Evolutionary conservation across 2,113 vertebrate species (phyloP).

Genomic region (Gallinago media): DNA sequence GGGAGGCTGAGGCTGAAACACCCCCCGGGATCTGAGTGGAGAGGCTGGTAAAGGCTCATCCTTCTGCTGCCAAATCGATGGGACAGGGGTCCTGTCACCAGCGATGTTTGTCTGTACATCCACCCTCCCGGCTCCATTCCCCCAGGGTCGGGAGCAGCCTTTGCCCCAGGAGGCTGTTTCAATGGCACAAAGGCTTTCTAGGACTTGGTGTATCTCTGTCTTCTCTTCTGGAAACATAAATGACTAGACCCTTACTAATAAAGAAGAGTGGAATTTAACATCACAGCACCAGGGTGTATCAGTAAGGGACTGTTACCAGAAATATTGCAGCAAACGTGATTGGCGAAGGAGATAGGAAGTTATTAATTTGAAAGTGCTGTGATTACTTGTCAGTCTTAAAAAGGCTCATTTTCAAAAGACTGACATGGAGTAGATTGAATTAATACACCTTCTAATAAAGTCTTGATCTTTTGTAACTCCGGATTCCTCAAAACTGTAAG

Average conservation of each 20-base stretch:
- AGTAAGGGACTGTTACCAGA: not conserved
- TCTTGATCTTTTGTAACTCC: not conserved
- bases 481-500: not conserved
- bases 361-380: not conserved
- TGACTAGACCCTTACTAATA: not conserved
- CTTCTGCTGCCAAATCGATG: not conserved
- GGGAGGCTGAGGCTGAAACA: accelerated
- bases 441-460: not conserved
- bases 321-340: not conserved
- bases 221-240: not conserved
- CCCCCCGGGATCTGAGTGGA: not conserved
- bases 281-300: not conserved
- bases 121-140: not conserved
- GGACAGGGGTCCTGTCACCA: not conserved
- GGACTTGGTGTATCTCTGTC: not conserved
- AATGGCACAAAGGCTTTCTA: not conserved
- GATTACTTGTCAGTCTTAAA: not conserved
- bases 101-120: not conserved
- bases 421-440: not conserved
- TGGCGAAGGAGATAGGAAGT: not conserved
- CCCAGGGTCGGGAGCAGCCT: not conserved
- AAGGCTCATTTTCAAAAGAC: not conserved
- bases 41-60: not conserved
- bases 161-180: not conserved
- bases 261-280: not conserved